phyloP scores from a whole-genome alignment of 2,888 invertebrate species.

The Drosophila neotestacea region DNA sequence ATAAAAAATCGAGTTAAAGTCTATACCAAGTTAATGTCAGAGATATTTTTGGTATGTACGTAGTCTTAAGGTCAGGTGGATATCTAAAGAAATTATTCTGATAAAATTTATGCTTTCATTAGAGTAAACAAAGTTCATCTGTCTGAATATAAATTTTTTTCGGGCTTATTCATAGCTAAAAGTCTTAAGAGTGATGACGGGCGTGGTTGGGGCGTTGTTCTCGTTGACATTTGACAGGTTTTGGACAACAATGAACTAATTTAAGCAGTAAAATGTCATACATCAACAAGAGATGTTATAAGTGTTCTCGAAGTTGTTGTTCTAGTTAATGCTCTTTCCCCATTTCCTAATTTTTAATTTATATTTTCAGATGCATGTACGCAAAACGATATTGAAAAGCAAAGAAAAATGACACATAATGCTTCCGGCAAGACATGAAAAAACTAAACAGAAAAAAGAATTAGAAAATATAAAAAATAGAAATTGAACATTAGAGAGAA shows the following conservation, averaged over 20 bases:
- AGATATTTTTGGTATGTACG: too few relatives aligned
- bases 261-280: constrained; percentile 66
- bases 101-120: not conserved
- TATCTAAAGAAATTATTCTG: constrained; percentile 6
- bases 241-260: constrained; percentile 78
- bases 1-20: too few relatives aligned
- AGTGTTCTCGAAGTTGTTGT: constrained; percentile 2
- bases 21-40: too few relatives aligned
- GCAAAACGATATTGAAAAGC: constrained; percentile 60
- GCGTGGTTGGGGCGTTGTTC: not conserved
- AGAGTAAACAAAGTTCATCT: not conserved
- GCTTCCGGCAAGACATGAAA: constrained; percentile 68
- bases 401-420: constrained; percentile 61
- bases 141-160: constrained; percentile 10
- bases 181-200: constrained; percentile 15
- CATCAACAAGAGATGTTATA: constrained; percentile 54
- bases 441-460: constrained; percentile 7
- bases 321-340: constrained; percentile 25
- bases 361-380: constrained; percentile 67
- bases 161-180: constrained; percentile 31
- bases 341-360: constrained; percentile 12
- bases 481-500: constrained; percentile 14
- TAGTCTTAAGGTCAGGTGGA: not conserved
- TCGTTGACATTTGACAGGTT: constrained; percentile 72
- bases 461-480: constrained; percentile 11